Evolutionary conservation across 53 echinoderm and acorn worm genomes (phyloP).

Genomic region (Patiria pectinifera): DNA sequence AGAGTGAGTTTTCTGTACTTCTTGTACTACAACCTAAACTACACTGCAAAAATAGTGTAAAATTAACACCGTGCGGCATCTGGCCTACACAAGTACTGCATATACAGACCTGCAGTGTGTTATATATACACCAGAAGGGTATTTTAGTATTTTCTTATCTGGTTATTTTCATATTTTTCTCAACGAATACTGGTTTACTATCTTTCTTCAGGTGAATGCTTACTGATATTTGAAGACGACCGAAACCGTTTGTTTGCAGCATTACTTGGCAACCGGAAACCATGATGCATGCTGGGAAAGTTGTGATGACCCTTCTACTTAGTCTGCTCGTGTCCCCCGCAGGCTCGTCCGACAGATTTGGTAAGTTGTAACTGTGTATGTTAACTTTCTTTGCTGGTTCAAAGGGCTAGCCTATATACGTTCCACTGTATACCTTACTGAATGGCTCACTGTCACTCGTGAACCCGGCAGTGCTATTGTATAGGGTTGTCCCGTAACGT

Average conservation of each 20-base stretch:
- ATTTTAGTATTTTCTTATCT: no score
- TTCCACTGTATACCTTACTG: background rate
- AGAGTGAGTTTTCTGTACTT: no score
- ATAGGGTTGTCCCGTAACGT: no score
- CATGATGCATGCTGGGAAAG: constrained; percentile 2
- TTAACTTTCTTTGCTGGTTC: background rate
- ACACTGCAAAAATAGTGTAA: no score
- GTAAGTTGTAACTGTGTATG: background rate
- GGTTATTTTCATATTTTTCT: no score
- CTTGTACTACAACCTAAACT: no score
- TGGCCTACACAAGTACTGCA: no score
- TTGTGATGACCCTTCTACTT: background rate
- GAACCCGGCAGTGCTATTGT: no score
- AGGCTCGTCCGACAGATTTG: background rate
- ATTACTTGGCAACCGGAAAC: background rate
- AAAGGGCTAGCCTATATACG: background rate
- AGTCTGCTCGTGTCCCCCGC: background rate
- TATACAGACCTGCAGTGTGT: no score
- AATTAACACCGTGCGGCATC: no score
- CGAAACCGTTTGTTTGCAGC: background rate
- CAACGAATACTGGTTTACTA: background rate
- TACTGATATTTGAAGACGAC: background rate
- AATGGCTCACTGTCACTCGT: no score
- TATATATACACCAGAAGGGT: no score
- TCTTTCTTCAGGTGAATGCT: background rate